These are phyloP conservation scores for Bombyx mandarina DNA, from an alignment of 1,140 invertebrate species.

Conservation along the genomic window DNA sequence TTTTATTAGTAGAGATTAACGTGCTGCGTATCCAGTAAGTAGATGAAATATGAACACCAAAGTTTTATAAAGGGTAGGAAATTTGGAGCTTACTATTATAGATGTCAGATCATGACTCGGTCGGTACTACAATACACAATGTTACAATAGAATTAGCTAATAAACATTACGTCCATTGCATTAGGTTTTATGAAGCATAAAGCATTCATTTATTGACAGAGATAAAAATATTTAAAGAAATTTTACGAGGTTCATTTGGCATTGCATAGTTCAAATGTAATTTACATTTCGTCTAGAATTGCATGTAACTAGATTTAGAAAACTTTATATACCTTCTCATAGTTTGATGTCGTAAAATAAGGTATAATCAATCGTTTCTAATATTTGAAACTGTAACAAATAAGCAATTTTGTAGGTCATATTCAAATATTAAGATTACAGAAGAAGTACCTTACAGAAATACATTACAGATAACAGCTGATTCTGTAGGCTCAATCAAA, in stretches of 20 bases:
- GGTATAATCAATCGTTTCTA: no score
- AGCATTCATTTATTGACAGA: conserved; percentile 6
- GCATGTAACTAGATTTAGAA: no score
- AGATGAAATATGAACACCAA: conserved; percentile 56
- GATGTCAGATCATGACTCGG: conserved; percentile 3
- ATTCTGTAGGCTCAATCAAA: no score
- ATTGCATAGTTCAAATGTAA: not conserved
- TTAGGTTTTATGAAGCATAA: conserved; percentile 6
- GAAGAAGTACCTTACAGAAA: no score
- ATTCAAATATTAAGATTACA: no score
- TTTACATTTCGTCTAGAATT: no score
- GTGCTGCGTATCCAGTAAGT: conserved; percentile 55
- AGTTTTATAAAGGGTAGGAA: conserved; percentile 45
- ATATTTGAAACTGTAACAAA: no score
- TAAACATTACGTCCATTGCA: conserved; percentile 30
- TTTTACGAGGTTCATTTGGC: not conserved
- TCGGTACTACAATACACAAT: conserved; percentile 8
- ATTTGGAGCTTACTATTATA: conserved; percentile 51
- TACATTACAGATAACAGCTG: no score
- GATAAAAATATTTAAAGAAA: not conserved
- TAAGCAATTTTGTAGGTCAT: no score
- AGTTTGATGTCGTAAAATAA: no score
- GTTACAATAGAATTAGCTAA: conserved; percentile 36
- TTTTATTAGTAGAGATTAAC: conserved; percentile 39
- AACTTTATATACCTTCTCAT: no score